Conservation (phyloP, 1,140 invertebrate species). For the Drosophila ambigua region DNA sequence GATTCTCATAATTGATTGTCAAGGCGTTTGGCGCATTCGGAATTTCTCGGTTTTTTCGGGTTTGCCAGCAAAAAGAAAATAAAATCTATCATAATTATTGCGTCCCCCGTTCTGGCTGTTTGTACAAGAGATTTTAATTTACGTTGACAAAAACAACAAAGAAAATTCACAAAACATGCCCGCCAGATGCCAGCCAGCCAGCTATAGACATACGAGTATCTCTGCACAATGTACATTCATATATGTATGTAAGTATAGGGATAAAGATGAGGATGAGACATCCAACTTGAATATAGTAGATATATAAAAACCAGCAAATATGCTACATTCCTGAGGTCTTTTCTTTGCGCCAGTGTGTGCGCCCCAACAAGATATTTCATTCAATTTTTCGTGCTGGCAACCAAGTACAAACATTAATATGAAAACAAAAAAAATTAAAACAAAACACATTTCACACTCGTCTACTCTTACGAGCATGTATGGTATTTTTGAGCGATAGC, state of each 20-base stretch:
- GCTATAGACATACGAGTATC: slow-evolving; percentile 22
- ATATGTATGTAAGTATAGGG: no score
- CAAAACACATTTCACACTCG: slow-evolving; percentile 34
- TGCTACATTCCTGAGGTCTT: slow-evolving; percentile 72
- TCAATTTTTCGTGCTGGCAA: slow-evolving; percentile 66
- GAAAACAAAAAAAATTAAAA: neutral
- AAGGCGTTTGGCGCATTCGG: slow-evolving; percentile 63
- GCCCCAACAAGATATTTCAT: slow-evolving; percentile 58
- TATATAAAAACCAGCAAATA: slow-evolving; percentile 53
- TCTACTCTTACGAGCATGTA: slow-evolving; percentile 4
- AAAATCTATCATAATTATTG: slow-evolving; percentile 70
- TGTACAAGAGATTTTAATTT: slow-evolving; percentile 53
- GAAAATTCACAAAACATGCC: slow-evolving; percentile 22
- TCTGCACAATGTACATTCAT: neutral
- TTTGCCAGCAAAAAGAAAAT: slow-evolving; percentile 17
- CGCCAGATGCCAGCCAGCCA: slow-evolving; percentile 7
- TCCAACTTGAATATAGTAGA: slow-evolving; percentile 29
- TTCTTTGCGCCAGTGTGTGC: slow-evolving; percentile 36
- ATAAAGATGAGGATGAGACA: slow-evolving; percentile 9
- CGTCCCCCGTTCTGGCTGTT: slow-evolving; percentile 18
- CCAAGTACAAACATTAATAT: slow-evolving; percentile 2
- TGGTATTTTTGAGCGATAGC: slow-evolving; percentile 44
- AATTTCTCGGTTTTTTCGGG: slow-evolving; percentile 19
- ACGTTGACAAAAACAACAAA: slow-evolving; percentile 68
- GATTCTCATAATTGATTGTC: slow-evolving; percentile 74